Evolutionary conservation across 1,140 invertebrate species (phyloP).

Genomic region (Amyelois transitella): DNA sequence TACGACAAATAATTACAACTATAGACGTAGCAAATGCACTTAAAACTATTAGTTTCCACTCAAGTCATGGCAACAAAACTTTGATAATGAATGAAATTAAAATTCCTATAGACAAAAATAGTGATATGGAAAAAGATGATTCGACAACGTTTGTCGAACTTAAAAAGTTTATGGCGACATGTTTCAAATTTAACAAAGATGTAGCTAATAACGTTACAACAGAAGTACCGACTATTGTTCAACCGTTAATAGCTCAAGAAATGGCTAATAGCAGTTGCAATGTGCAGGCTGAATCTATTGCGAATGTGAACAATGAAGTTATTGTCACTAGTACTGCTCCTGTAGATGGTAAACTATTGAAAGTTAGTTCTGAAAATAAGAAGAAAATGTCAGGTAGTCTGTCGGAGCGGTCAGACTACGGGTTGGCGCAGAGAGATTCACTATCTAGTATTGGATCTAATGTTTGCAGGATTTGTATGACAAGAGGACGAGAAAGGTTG

Average conservation of each 20-base stretch:
- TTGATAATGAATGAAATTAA: slow-evolving; percentile 44
- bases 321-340: slow-evolving; percentile 20
- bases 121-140: slow-evolving; percentile 26
- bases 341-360: slow-evolving; percentile 32
- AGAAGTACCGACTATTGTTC: slow-evolving; percentile 31
- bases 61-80: slow-evolving; percentile 23
- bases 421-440: slow-evolving; percentile 46
- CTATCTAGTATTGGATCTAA: slow-evolving; percentile 65
- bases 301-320: slow-evolving; percentile 33
- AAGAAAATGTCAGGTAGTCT: slow-evolving; percentile 48
- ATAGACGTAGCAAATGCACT: slow-evolving; percentile 53
- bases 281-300: slow-evolving; percentile 14
- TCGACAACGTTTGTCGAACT: slow-evolving; percentile 45
- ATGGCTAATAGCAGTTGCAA: slow-evolving; percentile 26
- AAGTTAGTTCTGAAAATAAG: slow-evolving; percentile 27
- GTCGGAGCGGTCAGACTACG: slow-evolving; percentile 51
- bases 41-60: slow-evolving; percentile 42
- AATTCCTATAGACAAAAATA: slow-evolving; percentile 31
- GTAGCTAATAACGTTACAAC: slow-evolving; percentile 12
- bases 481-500: slow-evolving; percentile 61
- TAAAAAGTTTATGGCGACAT: slow-evolving; percentile 55
- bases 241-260: slow-evolving; percentile 24
- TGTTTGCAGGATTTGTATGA: slow-evolving; percentile 69
- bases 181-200: slow-evolving; percentile 48
- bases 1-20: slow-evolving; percentile 46